These are phyloP conservation scores for Papilio glaucus DNA, from an alignment of 1,140 invertebrate genomes.

Conservation along the genomic window DNA sequence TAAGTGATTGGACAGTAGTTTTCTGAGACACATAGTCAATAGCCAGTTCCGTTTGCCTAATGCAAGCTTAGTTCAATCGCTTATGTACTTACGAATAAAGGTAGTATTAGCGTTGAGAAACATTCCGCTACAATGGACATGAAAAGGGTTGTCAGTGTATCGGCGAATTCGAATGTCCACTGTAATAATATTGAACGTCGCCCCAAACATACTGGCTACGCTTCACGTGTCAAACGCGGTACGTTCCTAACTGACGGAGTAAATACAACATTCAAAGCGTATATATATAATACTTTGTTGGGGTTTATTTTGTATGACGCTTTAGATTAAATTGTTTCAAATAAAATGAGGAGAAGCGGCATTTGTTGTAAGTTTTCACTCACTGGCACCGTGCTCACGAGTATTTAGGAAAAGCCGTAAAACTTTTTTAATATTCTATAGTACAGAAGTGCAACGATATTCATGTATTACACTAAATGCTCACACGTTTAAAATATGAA, in stretches of 20 bases:
- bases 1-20: neutral
- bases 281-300: neutral
- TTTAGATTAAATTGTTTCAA: neutral
- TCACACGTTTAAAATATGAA: no score
- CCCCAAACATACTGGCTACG: conserved; percentile 35
- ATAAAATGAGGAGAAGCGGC: neutral
- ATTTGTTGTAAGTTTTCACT: neutral
- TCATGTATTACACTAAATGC: no score
- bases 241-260: neutral
- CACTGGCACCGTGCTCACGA: no score
- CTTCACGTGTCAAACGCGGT: conserved; percentile 3
- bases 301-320: neutral
- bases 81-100: neutral
- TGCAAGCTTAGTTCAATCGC: neutral
- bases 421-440: neutral
- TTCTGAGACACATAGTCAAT: neutral
- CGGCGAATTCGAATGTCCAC: conserved; percentile 11
- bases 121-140: neutral
- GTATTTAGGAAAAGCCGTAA: neutral
- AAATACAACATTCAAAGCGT: neutral
- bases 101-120: neutral
- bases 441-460: neutral
- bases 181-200: conserved; percentile 12
- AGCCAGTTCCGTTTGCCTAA: neutral
- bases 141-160: neutral